phyloP scores from a whole-genome alignment of 2,888 invertebrate genomes.

The Rhagophthalmus giganteus region DNA sequence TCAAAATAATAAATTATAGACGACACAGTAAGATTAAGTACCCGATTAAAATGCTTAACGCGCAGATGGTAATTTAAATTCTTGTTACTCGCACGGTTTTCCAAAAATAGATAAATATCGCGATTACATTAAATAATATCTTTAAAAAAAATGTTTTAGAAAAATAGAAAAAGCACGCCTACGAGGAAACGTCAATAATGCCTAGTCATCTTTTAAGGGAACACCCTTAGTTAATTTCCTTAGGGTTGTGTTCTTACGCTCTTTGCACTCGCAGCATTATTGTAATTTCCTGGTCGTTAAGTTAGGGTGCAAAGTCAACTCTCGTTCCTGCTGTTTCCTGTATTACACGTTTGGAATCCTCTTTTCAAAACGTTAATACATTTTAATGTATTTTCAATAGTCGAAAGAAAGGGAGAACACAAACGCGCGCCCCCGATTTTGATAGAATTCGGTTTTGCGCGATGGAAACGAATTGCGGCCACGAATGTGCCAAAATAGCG shows the following conservation, averaged over 20 bases:
- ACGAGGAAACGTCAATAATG: slow-evolving; percentile 18
- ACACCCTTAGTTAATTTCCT: slow-evolving; percentile 37
- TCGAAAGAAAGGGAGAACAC: too few species aligned
- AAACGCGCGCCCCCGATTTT: too few species aligned
- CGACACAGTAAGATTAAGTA: too few species aligned
- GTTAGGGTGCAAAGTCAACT: slow-evolving; percentile 37
- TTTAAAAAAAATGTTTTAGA: slow-evolving; percentile 12
- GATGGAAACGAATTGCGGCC: too few species aligned
- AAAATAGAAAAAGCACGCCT: slow-evolving; percentile 14
- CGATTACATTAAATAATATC: slow-evolving; percentile 1
- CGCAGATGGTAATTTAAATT: too few species aligned
- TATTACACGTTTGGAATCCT: slow-evolving; percentile 21
- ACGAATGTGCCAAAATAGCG: too few species aligned
- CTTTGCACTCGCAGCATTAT: slow-evolving; percentile 43
- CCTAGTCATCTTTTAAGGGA: slow-evolving; percentile 22
- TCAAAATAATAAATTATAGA: too few species aligned
- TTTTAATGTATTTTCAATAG: slow-evolving; percentile 23
- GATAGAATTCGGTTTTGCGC: too few species aligned
- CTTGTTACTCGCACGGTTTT: too few species aligned
- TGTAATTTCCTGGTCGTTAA: slow-evolving; percentile 47
- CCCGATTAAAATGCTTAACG: too few species aligned
- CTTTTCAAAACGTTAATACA: slow-evolving; percentile 14
- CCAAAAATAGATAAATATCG: too few species aligned
- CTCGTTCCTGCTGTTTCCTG: slow-evolving; percentile 20
- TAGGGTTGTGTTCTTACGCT: slow-evolving; percentile 39